A percentile compares a stretch with the other conserved stretches of the same genome.
phyloP scores from a whole-genome alignment of 1,140 invertebrate species.

The Aleiodes sp. region DNA sequence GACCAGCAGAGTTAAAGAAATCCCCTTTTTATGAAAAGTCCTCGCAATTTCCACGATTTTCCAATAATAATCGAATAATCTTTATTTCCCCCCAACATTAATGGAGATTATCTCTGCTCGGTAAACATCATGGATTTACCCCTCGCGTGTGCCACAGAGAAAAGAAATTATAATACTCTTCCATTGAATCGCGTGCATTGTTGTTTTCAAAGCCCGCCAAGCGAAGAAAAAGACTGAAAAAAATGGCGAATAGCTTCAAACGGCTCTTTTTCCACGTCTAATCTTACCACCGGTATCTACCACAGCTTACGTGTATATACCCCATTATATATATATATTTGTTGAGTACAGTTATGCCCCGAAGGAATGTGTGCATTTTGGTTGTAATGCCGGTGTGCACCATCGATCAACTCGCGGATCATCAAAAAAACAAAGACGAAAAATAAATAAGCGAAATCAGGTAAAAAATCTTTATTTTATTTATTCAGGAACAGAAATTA shows the following conservation, averaged over 20 bases:
- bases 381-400: conserved; percentile 10
- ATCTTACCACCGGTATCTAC: conserved; percentile 16
- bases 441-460: not conserved
- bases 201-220: no score
- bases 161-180: conserved; percentile 13
- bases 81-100: no score
- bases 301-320: conserved; percentile 2
- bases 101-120: no score
- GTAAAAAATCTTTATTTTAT: not conserved
- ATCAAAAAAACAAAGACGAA: conserved; percentile 3
- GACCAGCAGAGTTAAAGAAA: no score
- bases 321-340: conserved; percentile 16
- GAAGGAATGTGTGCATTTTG: conserved; percentile 12
- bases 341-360: conserved; percentile 7
- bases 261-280: conserved; percentile 2
- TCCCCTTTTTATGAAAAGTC: no score
- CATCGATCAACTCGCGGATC: conserved; percentile 11
- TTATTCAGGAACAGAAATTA: no score
- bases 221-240: not conserved
- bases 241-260: not conserved
- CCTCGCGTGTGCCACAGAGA: not conserved
- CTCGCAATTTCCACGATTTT: no score
- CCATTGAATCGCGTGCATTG: conserved; percentile 15
- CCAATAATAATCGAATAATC: no score
- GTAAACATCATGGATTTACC: no score